Evolutionary conservation across 2,888 invertebrate species (phyloP).

Genomic region (Thera britannica): DNA sequence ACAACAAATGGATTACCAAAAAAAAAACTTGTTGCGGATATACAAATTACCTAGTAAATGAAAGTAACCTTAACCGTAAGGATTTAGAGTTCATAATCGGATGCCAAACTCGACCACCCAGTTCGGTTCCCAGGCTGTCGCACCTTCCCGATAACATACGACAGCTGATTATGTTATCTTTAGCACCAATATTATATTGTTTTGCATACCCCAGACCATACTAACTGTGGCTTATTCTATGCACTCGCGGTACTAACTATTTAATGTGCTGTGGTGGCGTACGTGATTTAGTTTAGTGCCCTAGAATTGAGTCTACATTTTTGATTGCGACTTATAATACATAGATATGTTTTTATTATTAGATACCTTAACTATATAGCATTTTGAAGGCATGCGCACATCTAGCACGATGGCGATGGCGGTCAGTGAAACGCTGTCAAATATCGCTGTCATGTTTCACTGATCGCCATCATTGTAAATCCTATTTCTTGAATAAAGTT

Average conservation of each 20-base stretch:
- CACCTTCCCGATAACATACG: conserved; percentile 58
- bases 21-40: background rate
- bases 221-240: conserved; percentile 8
- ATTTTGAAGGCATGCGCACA: too few species aligned
- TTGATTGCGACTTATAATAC: background rate
- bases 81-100: conserved; percentile 18
- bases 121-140: conserved; percentile 55
- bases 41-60: too few species aligned
- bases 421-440: too few species aligned
- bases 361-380: too few species aligned
- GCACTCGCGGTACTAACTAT: background rate
- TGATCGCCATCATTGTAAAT: too few species aligned
- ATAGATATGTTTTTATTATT: too few species aligned
- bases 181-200: conserved; percentile 52
- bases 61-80: background rate
- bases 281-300: conserved; percentile 9
- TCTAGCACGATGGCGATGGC: too few species aligned
- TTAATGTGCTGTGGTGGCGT: conserved; percentile 7
- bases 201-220: conserved; percentile 46
- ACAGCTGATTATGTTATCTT: conserved; percentile 59
- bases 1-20: background rate
- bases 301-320: background rate
- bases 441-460: too few species aligned
- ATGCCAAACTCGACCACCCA: conserved; percentile 53
- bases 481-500: too few species aligned